Evolutionary conservation across 2,888 invertebrate species (phyloP).

Genomic region (Poecilobothrus nobilitatus): DNA sequence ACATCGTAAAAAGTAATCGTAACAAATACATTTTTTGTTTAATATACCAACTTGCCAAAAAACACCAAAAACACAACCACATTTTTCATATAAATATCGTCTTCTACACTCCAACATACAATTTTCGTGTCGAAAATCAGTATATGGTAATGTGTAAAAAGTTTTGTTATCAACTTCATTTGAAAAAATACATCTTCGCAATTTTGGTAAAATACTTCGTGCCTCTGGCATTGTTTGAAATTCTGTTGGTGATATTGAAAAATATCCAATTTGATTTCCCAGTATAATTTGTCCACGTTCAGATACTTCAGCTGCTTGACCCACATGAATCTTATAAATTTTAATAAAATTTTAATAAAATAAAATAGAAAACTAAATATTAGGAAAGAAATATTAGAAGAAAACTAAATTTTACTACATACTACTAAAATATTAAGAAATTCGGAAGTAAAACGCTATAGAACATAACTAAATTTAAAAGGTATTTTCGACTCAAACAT

Average conservation of each 20-base stretch:
- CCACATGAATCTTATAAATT: background rate
- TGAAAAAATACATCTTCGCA: background rate
- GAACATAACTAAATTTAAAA: too few relatives aligned
- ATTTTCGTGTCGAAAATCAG: background rate
- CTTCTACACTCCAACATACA: background rate
- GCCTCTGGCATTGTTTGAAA: background rate
- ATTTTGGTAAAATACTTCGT: background rate
- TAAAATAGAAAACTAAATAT: too few relatives aligned
- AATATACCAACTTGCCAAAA: background rate
- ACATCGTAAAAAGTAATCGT: background rate
- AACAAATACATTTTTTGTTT: background rate
- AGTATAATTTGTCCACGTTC: background rate
- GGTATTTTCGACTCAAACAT: too few relatives aligned
- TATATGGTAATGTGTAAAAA: background rate
- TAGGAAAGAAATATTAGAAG: too few relatives aligned
- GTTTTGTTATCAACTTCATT: background rate
- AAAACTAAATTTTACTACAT: too few relatives aligned
- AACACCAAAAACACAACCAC: background rate
- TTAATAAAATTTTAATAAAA: too few relatives aligned
- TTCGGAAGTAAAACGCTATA: too few relatives aligned
- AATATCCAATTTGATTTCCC: background rate
- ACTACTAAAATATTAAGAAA: too few relatives aligned
- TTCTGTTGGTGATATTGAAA: background rate
- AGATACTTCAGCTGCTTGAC: background rate
- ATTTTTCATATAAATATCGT: background rate